Base-by-base conservation (phyloP, 1,140 invertebrate genomes). In the Diuraphis noxia region DNA sequence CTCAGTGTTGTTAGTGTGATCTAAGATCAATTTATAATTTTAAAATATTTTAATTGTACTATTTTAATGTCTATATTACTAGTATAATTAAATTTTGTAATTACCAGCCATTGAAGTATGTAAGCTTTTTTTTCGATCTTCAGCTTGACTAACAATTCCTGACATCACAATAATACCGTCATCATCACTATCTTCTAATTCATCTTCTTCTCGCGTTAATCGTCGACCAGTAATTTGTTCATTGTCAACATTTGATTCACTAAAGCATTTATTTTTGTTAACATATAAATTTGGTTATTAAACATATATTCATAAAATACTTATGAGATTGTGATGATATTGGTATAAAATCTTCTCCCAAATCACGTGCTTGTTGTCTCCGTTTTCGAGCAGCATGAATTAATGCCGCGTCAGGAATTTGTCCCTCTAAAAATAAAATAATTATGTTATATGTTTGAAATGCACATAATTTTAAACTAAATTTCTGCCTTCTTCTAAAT, bases 301-400 rank as follows among this genome's bases (percentile, higher is more conserved):
- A 9, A 21, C 38, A 23, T 81, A 38, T 49, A n/a, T 85, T 49
- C 38, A 86, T 1, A 86, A 36, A 30, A 38, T 88, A 90, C 88
- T n/a, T 30, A 63, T 90, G 56, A 43, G 89, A 82, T 17, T 90
- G 88, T 43, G 77, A 49, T 30, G 88, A 91, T 91, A 91, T 49
- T 46, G 89, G 89, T 40, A 91, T 91, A 91, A 91, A 91, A 81
- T 91, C 92, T 63, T 98, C 97, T 88, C 96, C 97, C 93, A 96
- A 95, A 94, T 97, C 96, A 93, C 97, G 94, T 36, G 96, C 98
- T 95, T 97, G 96, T 94, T 99, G 98, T 93, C 98, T 95, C 92
- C 97, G 96, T 94, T 99, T 99, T 93, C 98, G 95, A 38, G 98
- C 97, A 92, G 97, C 97, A 94, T 99, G 98, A 94, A 99, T 99